phyloP scores from a whole-genome alignment of 2,797 vertebrate species.

The Microchirus variegatus region DNA sequence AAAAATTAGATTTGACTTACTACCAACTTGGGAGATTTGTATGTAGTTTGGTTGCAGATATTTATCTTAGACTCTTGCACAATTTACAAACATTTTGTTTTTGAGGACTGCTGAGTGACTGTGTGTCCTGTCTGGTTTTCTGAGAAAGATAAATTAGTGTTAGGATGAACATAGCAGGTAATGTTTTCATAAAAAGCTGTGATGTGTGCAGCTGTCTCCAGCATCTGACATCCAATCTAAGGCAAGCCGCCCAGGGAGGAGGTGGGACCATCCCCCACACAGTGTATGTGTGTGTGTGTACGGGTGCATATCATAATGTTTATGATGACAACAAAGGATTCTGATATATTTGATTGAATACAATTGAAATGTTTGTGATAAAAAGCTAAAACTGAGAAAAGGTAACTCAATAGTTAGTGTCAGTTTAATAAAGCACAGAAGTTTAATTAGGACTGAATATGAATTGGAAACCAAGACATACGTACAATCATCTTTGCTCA shows the following conservation, averaged over 20 bases:
- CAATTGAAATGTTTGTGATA: constrained; percentile 16
- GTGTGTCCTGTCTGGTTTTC: constrained; percentile 68
- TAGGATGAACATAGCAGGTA: constrained; percentile 78
- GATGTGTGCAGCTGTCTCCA: constrained; percentile 82
- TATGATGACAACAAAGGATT: constrained; percentile 32
- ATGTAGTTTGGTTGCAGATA: constrained; percentile 43
- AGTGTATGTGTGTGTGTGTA: constrained; percentile 7
- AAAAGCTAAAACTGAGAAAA: constrained; percentile 6
- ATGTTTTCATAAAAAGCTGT: constrained; percentile 80
- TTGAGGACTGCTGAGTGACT: constrained; percentile 34
- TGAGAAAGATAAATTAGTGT: constrained; percentile 79
- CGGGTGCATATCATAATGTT: constrained; percentile 26
- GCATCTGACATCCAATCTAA: constrained; percentile 78
- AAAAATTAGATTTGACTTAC: constrained; percentile 45
- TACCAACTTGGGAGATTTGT: constrained; percentile 42
- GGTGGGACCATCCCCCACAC: constrained; percentile 54
- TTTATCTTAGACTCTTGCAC: constrained; percentile 36
- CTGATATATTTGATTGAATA: constrained; percentile 32
- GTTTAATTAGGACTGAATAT: not conserved
- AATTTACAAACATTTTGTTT: constrained; percentile 47
- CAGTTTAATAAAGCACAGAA: not conserved
- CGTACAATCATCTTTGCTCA: too few species aligned
- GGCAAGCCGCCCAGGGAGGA: too few species aligned
- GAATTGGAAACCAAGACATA: not conserved
- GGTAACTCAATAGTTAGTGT: not conserved